Conservation (phyloP, 2,888 invertebrate genomes). For the Melinopterus prodromus region DNA sequence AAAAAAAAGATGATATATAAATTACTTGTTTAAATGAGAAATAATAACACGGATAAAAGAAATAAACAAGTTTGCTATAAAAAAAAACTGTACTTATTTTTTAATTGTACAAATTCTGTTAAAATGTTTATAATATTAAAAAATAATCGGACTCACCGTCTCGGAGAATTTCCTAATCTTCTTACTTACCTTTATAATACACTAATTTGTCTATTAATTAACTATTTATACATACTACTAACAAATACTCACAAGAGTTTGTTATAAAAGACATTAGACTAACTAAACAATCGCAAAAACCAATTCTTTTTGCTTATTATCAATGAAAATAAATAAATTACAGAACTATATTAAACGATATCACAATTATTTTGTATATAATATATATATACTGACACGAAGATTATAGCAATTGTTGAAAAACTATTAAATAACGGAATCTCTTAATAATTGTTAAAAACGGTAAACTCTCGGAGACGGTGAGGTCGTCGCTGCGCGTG, state of each 20-base stretch:
- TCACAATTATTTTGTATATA: constrained; percentile 13
- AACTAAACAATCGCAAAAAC: background rate
- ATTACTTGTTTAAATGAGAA: constrained; percentile 40
- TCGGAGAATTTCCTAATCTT: constrained; percentile 43
- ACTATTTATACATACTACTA: background rate
- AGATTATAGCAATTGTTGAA: constrained; percentile 15
- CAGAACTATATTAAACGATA: too few relatives aligned
- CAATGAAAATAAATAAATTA: too few relatives aligned
- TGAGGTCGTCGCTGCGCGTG: constrained; percentile 47
- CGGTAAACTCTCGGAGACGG: constrained; percentile 26
- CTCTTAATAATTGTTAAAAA: background rate
- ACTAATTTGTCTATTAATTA: constrained; percentile 12
- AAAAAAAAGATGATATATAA: constrained; percentile 36
- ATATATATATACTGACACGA: background rate
- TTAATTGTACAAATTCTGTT: constrained; percentile 77
- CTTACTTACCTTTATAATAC: constrained; percentile 8
- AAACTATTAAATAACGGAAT: background rate
- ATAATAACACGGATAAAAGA: constrained; percentile 50
- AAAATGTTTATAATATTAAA: constrained; percentile 55
- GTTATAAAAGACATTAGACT: constrained; percentile 24
- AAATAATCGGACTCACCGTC: constrained; percentile 48
- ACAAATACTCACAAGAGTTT: background rate
- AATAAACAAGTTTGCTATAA: constrained; percentile 69
- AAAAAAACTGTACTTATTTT: constrained; percentile 69
- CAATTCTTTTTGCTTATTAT: too few relatives aligned